Conservation (phyloP, 30 jellyfish, hydroid and myxozoan species). For the Hydractinia symbiolongicarpus region DNA sequence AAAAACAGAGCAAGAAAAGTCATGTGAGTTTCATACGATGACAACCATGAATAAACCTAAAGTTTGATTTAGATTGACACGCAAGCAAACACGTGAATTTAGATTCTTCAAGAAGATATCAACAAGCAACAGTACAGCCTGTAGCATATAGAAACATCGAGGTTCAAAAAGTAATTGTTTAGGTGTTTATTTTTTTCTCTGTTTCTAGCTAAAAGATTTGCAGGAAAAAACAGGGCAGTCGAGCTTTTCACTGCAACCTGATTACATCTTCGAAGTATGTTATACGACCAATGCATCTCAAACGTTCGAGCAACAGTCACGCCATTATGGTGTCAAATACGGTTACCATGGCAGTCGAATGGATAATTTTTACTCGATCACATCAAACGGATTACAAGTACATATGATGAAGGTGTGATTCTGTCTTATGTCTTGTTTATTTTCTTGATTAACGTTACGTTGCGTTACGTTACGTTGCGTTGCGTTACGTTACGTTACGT, state of each 20-base stretch:
- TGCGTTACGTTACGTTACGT: too few species aligned
- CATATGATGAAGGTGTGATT: constrained; percentile 78
- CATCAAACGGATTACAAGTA: constrained; percentile 74
- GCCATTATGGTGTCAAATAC: constrained; percentile 43
- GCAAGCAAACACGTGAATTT: too few species aligned
- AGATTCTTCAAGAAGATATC: too few species aligned
- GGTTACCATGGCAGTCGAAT: constrained; percentile 94
- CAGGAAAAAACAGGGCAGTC: constrained; percentile 59
- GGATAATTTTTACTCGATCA: constrained; percentile 79
- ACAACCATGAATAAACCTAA: too few species aligned
- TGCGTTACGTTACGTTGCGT: too few species aligned
- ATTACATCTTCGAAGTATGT: constrained; percentile 65
- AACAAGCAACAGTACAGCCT: too few species aligned
- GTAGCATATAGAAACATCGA: too few species aligned
- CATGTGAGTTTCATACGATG: too few species aligned
- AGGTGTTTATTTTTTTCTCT: too few species aligned
- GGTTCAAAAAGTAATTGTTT: too few species aligned
- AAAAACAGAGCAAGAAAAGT: too few species aligned
- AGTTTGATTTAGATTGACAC: too few species aligned
- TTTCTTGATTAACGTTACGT: neutral
- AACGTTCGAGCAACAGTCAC: constrained; percentile 49
- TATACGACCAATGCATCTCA: constrained; percentile 41
- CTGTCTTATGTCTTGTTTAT: neutral
- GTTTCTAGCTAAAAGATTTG: constrained; percentile 41
- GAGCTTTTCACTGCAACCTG: constrained; percentile 63